phyloP scores from a whole-genome alignment of 2,797 vertebrate genomes.

The Pseudochaenichthys georgianus region DNA sequence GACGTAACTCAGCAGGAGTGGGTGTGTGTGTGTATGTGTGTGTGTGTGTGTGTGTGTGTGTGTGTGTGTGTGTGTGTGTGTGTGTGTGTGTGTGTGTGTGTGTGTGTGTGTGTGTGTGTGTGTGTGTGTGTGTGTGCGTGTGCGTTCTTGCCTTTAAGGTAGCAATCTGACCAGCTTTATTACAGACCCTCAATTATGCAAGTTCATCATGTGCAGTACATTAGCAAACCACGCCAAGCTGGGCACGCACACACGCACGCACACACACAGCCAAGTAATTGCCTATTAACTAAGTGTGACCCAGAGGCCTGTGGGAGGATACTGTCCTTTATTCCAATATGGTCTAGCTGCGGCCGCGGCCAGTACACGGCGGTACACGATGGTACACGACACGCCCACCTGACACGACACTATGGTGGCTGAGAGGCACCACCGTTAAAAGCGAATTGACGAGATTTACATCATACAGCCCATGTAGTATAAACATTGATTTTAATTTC shows the following conservation, averaged over 20 bases:
- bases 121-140: no score
- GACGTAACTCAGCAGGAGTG: slow-evolving; percentile 48
- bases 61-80: no score
- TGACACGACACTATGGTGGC: no score
- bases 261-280: slow-evolving; percentile 26
- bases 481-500: no score
- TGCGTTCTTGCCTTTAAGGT: not conserved
- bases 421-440: no score
- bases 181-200: slow-evolving; percentile 10
- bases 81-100: no score
- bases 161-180: slow-evolving; percentile 1
- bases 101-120: no score
- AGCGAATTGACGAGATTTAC: no score
- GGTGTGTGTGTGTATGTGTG: slow-evolving; percentile 21
- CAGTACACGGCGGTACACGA: no score
- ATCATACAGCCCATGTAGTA: no score
- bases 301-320: slow-evolving; percentile 51
- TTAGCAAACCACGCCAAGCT: not conserved
- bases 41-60: not conserved
- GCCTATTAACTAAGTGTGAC: slow-evolving; percentile 52
- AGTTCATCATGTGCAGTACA: slow-evolving; percentile 10
- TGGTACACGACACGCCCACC: no score
- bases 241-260: slow-evolving; percentile 4
- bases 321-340: slow-evolving; percentile 54
- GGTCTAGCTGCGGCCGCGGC: no score